Evolutionary conservation across 2,113 vertebrate genomes (phyloP).

Genomic region (Casuarius casuarius): DNA sequence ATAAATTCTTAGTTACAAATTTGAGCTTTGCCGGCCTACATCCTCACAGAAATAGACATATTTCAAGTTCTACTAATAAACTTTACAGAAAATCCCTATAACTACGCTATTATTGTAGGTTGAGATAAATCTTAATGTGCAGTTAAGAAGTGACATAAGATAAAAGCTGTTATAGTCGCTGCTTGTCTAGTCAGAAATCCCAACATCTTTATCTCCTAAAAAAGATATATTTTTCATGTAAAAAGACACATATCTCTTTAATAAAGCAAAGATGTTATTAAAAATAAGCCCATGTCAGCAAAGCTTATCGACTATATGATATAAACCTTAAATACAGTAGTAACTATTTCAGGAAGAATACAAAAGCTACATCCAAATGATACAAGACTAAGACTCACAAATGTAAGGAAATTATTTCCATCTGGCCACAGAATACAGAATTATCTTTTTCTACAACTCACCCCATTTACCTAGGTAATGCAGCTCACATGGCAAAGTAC

Average conservation of each 20-base stretch:
- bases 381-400: conserved; percentile 6
- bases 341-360: conserved; percentile 30
- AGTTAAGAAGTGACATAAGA: conserved; percentile 37
- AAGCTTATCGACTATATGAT: conserved; percentile 13
- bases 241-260: conserved; percentile 48
- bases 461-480: neutral
- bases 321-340: conserved; percentile 35
- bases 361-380: conserved; percentile 34
- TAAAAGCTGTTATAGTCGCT: conserved; percentile 16
- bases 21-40: neutral
- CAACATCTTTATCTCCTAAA: conserved; percentile 38
- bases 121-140: conserved; percentile 10
- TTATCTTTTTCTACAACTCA: conserved; percentile 31
- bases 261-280: conserved; percentile 46
- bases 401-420: conserved; percentile 51
- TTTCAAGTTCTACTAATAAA: conserved; percentile 48
- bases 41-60: neutral
- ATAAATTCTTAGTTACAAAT: neutral
- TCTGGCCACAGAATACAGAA: neutral
- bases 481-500: conserved; percentile 13
- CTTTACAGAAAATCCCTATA: neutral
- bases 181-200: conserved; percentile 54
- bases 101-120: neutral
- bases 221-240: conserved; percentile 40
- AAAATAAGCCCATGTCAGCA: conserved; percentile 39